phyloP scores from a whole-genome alignment of 1,140 invertebrate genomes.

The Bicyclus anynana region DNA sequence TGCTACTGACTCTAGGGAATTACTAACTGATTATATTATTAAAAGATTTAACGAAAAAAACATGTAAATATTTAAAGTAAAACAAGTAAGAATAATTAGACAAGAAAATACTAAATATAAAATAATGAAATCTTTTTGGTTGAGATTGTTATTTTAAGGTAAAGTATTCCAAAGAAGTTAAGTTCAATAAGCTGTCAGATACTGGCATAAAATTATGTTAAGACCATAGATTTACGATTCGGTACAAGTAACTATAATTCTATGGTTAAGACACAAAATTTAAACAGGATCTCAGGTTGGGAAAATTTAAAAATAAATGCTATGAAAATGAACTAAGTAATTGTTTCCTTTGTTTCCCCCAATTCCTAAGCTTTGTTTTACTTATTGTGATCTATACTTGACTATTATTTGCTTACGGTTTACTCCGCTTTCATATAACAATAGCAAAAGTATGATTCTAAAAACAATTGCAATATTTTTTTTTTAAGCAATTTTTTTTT shows the following conservation, averaged over 20 bases:
- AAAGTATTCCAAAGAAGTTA: neutral
- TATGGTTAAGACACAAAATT: no score
- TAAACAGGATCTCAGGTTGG: neutral
- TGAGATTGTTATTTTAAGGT: no score
- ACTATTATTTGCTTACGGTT: no score
- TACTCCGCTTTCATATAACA: no score
- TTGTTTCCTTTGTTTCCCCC: neutral
- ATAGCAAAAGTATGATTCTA: no score
- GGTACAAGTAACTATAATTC: no score
- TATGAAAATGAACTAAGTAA: neutral
- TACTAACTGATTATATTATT: constrained; percentile 42
- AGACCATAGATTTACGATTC: no score
- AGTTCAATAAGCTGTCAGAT: neutral
- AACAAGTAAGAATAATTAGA: neutral
- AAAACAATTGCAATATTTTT: no score
- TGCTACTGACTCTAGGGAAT: constrained; percentile 40
- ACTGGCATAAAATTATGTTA: neutral
- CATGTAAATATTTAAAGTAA: no score
- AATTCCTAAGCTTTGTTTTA: no score
- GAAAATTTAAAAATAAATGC: neutral
- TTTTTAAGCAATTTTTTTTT: no score
- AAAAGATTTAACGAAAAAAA: constrained; percentile 12
- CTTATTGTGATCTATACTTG: no score
- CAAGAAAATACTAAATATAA: neutral
- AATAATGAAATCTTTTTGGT: neutral